A percentile compares a stretch with the other conserved stretches of the same genome.
Evolutionary conservation across 2,888 invertebrate genomes (phyloP).

Genomic region (Ochropacha duplaris): DNA sequence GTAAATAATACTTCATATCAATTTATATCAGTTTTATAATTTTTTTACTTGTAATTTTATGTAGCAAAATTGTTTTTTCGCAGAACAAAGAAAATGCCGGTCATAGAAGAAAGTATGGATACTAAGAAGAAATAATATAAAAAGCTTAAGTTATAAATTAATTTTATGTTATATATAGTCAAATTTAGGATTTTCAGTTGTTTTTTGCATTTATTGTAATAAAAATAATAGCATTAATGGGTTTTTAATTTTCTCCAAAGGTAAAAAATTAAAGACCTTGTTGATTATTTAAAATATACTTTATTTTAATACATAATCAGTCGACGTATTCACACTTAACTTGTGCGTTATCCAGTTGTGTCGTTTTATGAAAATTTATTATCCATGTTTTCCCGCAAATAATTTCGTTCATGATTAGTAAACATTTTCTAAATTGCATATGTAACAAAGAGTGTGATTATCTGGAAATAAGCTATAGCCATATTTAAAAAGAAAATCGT

Average conservation of each 20-base stretch:
- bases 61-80: constrained; percentile 15
- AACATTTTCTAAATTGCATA: too few relatives aligned
- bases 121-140: constrained; percentile 43
- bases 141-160: constrained; percentile 33
- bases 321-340: constrained; percentile 25
- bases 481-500: too few relatives aligned
- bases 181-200: constrained; percentile 10
- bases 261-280: not conserved
- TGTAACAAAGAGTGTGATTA: too few relatives aligned
- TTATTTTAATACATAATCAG: constrained; percentile 36
- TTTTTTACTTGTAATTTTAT: too few relatives aligned
- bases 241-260: not conserved
- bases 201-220: constrained; percentile 42
- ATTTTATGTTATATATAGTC: constrained; percentile 25
- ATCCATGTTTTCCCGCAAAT: too few relatives aligned
- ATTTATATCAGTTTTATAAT: too few relatives aligned
- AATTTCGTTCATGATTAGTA: too few relatives aligned
- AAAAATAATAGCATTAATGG: constrained; percentile 21
- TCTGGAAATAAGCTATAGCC: too few relatives aligned
- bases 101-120: constrained; percentile 51
- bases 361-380: not conserved
- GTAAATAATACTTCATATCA: constrained; percentile 31
- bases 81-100: constrained; percentile 55
- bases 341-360: constrained; percentile 11
- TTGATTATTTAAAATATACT: constrained; percentile 29